Conservation (phyloP, 2,888 invertebrate species). For the Drosophila limbata region DNA sequence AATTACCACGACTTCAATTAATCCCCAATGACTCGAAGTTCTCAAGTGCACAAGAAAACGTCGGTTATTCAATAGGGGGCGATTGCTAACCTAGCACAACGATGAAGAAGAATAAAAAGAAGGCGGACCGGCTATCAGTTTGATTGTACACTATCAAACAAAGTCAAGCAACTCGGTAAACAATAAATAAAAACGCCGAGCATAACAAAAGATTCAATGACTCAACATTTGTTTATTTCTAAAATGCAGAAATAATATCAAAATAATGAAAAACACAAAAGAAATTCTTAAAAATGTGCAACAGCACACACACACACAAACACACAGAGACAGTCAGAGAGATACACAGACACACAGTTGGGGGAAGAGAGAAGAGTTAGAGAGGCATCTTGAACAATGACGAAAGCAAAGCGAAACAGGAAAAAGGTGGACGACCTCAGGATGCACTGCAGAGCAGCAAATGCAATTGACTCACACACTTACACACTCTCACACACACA, state of each 20-base stretch:
- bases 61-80: not conserved
- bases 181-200: slow-evolving; percentile 18
- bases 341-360: slow-evolving; percentile 1
- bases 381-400: slow-evolving; percentile 52
- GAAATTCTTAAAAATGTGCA: slow-evolving; percentile 15
- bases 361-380: not conserved
- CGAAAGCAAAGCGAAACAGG: slow-evolving; percentile 55
- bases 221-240: slow-evolving; percentile 21
- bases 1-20: slow-evolving; percentile 8
- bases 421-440: slow-evolving; percentile 71
- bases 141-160: slow-evolving; percentile 24
- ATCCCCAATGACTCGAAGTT: slow-evolving; percentile 1
- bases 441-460: slow-evolving; percentile 45
- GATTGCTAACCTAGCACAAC: slow-evolving; percentile 50
- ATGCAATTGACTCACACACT: slow-evolving; percentile 24
- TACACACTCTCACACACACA: not conserved
- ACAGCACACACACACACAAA: slow-evolving; percentile 10
- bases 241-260: slow-evolving; percentile 13
- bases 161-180: slow-evolving; percentile 27
- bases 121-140: slow-evolving; percentile 19
- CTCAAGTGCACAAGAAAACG: slow-evolving; percentile 3
- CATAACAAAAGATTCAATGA: slow-evolving; percentile 7
- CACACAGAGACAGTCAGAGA: not conserved
- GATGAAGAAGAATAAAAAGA: not conserved
- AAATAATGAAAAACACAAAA: slow-evolving; percentile 9